A percentile compares a stretch with the other conserved stretches of the same genome.
Conservation (phyloP, 2,797 vertebrate species). For the Macrochelys suwanniensis region DNA sequence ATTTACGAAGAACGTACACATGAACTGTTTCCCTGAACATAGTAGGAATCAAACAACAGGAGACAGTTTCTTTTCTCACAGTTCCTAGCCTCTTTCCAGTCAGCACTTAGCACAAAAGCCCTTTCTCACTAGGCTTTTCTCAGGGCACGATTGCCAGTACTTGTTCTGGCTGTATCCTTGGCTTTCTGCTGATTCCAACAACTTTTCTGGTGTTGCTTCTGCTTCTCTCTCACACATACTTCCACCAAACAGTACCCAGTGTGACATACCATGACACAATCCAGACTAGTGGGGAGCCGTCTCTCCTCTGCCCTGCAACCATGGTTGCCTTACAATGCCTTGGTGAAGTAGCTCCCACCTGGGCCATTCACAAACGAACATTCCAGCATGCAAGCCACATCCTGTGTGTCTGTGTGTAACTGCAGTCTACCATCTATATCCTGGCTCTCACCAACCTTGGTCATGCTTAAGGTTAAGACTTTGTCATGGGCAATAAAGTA, state of each 20-base stretch:
- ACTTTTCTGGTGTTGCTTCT: too few relatives aligned
- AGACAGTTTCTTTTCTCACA: neutral
- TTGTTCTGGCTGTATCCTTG: too few relatives aligned
- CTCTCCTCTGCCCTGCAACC: neutral
- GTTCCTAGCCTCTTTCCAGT: neutral
- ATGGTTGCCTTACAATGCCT: neutral
- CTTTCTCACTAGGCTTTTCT: neutral
- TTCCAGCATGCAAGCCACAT: too few relatives aligned
- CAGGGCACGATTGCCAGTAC: neutral
- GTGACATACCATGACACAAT: neutral
- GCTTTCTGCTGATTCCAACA: too few relatives aligned
- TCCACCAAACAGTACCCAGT: too few relatives aligned
- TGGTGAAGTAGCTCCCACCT: neutral
- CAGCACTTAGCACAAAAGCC: neutral
- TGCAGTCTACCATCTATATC: too few relatives aligned
- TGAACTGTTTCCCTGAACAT: neutral
- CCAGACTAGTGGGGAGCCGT: neutral
- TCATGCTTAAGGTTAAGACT: too few relatives aligned
- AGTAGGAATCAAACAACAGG: neutral
- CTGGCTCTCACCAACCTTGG: too few relatives aligned
- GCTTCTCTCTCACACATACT: too few relatives aligned
- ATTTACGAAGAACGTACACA: neutral
- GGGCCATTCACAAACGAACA: too few relatives aligned
- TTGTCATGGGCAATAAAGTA: too few relatives aligned
- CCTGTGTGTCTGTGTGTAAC: too few relatives aligned